Base-by-base conservation (phyloP, 2,797 vertebrate genomes). In the Acrossocheilus fasciatus region DNA sequence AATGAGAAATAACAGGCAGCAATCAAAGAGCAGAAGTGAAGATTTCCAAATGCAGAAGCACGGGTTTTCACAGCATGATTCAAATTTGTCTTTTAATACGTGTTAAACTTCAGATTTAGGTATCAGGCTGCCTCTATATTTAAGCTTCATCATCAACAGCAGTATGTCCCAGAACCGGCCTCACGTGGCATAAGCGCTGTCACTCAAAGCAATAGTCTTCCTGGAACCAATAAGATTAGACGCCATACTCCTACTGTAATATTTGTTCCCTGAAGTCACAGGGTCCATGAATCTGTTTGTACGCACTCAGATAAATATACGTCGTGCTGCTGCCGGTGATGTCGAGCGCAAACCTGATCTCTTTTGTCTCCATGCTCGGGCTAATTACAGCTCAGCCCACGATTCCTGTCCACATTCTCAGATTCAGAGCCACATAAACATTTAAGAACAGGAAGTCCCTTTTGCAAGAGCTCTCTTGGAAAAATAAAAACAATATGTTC, bases 361-460 rank as follows among this genome's bases (percentile, higher is more conserved):
- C 81, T 81, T 88, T 88, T 87, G 89, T 91, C 88, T 90, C 23
- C 7, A 62, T 90, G 87, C 86, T 90, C 45, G n/a, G 81, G 83
- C 47, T 91, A 91, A 92, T 92, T 91, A 91, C 86, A 88, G 86
- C 87, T 80, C 75, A 79, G 69, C 87, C 86, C 84, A 86, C 81
- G 34, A 82, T 78, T 73, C 72, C 64, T 73, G 88, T 87, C 85
- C 82, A 80, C 83, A 68, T 45, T 72, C 57, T 80, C 43, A 59
- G 36, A 80, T 81, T 83, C 45, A 84, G 54, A 75, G 77, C 50
- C 30, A 77, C 52, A 69, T 36, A 79, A 12, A 86, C 36, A 72
- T 84, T 70, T 57, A 70, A 70, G 50, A 41, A 79, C 50, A 79
- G 47, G 64, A 72, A 83, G 70, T 3, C 30, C 17, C 14, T 23